Evolutionary conservation across 2,797 vertebrate genomes (phyloP).

Genomic region (Poecilia picta): DNA sequence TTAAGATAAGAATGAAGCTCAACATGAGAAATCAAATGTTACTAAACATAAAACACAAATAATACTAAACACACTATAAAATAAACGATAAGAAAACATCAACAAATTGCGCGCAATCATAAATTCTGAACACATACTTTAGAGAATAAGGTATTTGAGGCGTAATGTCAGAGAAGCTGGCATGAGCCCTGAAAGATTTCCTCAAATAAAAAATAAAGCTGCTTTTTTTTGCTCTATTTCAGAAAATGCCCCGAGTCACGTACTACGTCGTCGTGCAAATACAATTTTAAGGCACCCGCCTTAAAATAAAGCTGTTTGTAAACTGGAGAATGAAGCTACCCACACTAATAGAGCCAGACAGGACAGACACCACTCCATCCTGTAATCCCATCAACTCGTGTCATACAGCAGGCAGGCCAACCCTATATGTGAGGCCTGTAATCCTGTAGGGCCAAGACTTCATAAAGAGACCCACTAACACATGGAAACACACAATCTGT

Average conservation of each 20-base stretch:
- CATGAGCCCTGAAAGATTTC: neutral
- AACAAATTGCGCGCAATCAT: neutral
- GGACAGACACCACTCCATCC: slow-evolving; percentile 72
- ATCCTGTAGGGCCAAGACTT: slow-evolving; percentile 81
- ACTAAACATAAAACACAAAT: neutral
- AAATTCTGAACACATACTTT: neutral
- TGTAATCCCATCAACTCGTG: slow-evolving; percentile 85
- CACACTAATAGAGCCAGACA: slow-evolving; percentile 38
- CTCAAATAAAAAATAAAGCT: neutral
- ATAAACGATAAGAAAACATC: neutral
- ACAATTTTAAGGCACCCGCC: neutral
- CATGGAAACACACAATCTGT: slow-evolving; percentile 28
- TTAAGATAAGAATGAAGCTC: neutral
- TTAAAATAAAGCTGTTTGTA: neutral
- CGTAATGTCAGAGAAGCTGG: neutral
- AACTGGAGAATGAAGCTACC: slow-evolving; percentile 16
- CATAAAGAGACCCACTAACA: slow-evolving; percentile 64
- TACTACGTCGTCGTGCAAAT: neutral
- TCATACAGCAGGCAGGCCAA: slow-evolving; percentile 77
- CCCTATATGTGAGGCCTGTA: slow-evolving; percentile 80
- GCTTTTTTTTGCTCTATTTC: neutral
- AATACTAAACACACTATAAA: neutral
- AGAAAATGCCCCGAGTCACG: neutral
- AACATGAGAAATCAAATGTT: neutral
- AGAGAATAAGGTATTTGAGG: neutral